A percentile compares a stretch with the other conserved stretches of the same genome.
Conservation (phyloP, 1,140 invertebrate genomes). For the Pentalonia nigronervosa region DNA sequence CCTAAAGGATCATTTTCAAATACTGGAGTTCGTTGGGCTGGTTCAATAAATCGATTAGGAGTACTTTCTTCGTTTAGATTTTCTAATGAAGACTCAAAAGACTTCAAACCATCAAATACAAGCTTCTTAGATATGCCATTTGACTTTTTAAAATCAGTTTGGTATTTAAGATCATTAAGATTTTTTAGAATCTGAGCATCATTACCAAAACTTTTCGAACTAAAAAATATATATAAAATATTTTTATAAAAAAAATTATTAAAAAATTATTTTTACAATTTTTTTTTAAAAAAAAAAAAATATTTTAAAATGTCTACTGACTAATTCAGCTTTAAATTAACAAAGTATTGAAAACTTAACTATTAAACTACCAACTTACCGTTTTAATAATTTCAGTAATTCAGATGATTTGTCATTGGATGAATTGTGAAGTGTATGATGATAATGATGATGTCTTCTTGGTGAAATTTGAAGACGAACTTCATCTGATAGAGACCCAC, state of each 20-base stretch:
- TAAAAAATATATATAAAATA: slow-evolving; percentile 60
- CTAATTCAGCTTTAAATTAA: not conserved
- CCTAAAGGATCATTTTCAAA: slow-evolving; percentile 91
- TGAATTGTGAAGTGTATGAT: slow-evolving; percentile 32
- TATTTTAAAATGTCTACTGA: not conserved
- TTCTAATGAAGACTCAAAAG: slow-evolving; percentile 56
- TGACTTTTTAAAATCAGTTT: slow-evolving; percentile 56
- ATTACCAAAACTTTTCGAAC: slow-evolving; percentile 77
- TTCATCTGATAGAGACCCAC: slow-evolving; percentile 56
- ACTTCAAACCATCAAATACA: slow-evolving; percentile 43
- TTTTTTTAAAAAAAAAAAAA: too few relatives aligned
- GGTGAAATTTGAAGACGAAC: slow-evolving; percentile 47
- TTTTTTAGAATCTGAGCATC: slow-evolving; percentile 79
- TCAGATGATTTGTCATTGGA: slow-evolving; percentile 42
- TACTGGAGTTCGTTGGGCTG: slow-evolving; percentile 74
- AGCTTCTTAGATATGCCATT: slow-evolving; percentile 55
- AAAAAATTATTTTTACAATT: too few relatives aligned
- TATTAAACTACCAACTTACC: slow-evolving; percentile 23
- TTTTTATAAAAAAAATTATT: not conserved
- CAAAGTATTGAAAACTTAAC: not conserved
- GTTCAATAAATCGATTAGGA: slow-evolving; percentile 26
- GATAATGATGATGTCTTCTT: slow-evolving; percentile 49
- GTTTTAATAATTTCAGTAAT: slow-evolving; percentile 53
- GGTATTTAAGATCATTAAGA: slow-evolving; percentile 66
- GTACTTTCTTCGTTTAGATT: slow-evolving; percentile 54